Percentiles rank a stretch among this genome's conserved stretches.
These are phyloP conservation scores for Trissolcus brochymenae DNA, from an alignment of 2,888 invertebrate species.

Conservation along the genomic window DNA sequence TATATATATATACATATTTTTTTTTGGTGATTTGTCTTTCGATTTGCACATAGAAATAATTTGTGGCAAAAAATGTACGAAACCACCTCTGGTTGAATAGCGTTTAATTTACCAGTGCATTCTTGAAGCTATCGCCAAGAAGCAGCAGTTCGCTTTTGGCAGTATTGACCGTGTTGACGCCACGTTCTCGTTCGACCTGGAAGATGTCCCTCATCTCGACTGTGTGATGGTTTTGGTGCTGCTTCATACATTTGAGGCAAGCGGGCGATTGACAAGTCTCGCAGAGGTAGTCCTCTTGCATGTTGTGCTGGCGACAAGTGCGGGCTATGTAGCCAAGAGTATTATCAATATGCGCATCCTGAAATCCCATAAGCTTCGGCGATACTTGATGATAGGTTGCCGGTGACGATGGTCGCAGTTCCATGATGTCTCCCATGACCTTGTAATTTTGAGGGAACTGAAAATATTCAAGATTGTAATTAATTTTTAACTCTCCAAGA, in stretches of 20 bases:
- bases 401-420: conserved; percentile 41
- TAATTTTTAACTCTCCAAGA: background rate
- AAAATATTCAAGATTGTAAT: conserved; percentile 4
- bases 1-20: too few relatives aligned
- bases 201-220: conserved; percentile 50
- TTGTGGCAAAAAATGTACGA: background rate
- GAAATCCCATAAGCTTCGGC: conserved; percentile 23
- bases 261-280: conserved; percentile 43
- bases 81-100: background rate
- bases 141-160: conserved; percentile 52
- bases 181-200: conserved; percentile 49
- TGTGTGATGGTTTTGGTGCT: conserved; percentile 44
- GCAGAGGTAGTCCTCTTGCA: conserved; percentile 38
- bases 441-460: conserved; percentile 44
- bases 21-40: conserved; percentile 35
- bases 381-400: conserved; percentile 14
- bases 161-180: conserved; percentile 52
- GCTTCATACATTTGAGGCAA: conserved; percentile 42
- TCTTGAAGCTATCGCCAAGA: conserved; percentile 51
- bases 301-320: conserved; percentile 44
- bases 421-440: conserved; percentile 39
- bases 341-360: conserved; percentile 41
- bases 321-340: conserved; percentile 41
- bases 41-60: conserved; percentile 11
- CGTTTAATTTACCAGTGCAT: conserved; percentile 40